Evolutionary conservation across 2,113 vertebrate species (phyloP), one percentile per base, ranked within the genome.

Genomic region (Ceuthmochares aereus): DNA sequence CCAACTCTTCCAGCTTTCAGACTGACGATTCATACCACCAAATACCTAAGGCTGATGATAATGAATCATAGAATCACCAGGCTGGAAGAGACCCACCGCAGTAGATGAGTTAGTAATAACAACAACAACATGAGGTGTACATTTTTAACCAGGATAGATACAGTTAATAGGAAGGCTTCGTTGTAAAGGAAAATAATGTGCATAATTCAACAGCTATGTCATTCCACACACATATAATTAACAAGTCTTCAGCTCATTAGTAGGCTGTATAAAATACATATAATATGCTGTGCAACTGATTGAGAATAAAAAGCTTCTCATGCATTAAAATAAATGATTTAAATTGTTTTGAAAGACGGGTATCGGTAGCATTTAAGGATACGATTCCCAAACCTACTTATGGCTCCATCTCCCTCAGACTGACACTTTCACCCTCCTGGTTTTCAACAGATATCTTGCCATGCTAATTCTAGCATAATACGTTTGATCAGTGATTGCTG

Each of bases 201-300:
- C 95, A 96, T 96, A 96, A 96, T 94, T 96, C 95, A 97, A 73
- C 75, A 96, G 81, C 92, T 91, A 88, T 89, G 87, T 63, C 51
- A 73, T 87, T 97, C 84, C 82, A 90, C 89, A 94, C 74, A 94
- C 89, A 94, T 74, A 95, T 94, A 94, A 97, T 96, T 97, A 96
- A 95, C 86, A 89, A 97, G 81, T 76, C 92, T 95, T 87, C 95
- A 95, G 86, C 94, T 97, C 96, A 95, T 95, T 95, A 96, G 91
- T 72, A 96, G 52, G 77, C 96, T 95, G 90, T 96, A 96, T 94
- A 96, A 96, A 93, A 96, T 96, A 96, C 87, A 96, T 91, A 95
- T 93, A 96, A 94, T 94, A 94, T 54, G 74, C 87, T 85, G 74
- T 80, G 62, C 82, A 87, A 87, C 66, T 95, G 96, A 96, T 83